phyloP scores from a whole-genome alignment of 2,888 invertebrate species.

The Mimas tiliae region DNA sequence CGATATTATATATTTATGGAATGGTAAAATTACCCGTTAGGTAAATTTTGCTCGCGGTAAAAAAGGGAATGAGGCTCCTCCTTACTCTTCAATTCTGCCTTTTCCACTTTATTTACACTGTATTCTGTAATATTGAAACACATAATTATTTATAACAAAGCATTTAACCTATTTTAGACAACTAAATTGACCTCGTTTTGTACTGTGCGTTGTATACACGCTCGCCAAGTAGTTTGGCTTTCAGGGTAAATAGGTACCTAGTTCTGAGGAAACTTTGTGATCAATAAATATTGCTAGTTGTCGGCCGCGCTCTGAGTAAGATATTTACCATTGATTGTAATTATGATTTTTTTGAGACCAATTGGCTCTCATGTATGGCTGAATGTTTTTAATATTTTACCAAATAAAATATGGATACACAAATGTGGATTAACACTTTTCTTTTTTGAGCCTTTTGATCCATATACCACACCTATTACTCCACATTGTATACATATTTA shows the following conservation, averaged over 20 bases:
- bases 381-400: background rate
- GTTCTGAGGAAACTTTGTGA: background rate
- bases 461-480: too few relatives aligned
- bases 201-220: background rate
- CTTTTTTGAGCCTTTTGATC: too few relatives aligned
- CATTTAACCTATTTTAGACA: constrained; percentile 23
- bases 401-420: too few relatives aligned
- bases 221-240: constrained; percentile 17
- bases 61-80: too few relatives aligned
- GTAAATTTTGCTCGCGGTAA: too few relatives aligned
- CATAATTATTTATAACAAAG: constrained; percentile 10
- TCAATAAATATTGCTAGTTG: background rate
- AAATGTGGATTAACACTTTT: too few relatives aligned
- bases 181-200: constrained; percentile 16
- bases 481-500: too few relatives aligned
- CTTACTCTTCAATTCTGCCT: background rate
- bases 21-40: too few relatives aligned
- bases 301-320: background rate
- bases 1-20: too few relatives aligned
- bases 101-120: background rate
- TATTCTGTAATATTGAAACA: background rate
- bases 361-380: too few relatives aligned
- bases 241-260: background rate
- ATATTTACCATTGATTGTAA: background rate
- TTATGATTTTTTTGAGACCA: too few relatives aligned